Base-by-base conservation (phyloP, 1,140 invertebrate species). In the Drosophila mayri region DNA sequence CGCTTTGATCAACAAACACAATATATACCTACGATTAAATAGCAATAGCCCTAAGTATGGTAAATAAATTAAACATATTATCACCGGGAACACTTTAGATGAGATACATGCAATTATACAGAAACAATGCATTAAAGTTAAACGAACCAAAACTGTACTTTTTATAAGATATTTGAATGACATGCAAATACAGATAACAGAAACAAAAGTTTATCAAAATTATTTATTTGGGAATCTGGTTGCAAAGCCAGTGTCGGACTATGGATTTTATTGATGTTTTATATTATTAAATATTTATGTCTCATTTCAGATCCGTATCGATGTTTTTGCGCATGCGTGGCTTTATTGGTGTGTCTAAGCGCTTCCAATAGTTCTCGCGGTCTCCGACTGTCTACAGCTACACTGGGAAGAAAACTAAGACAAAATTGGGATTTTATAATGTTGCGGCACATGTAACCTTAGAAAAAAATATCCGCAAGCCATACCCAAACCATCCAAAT, bases 111-210 rank as follows among this genome's bases (percentile, higher is more conserved):
- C 77, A 71, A 59, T 59, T 70, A 77, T 81, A 86, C 72, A 66
- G 61, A 66, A 65, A 75, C 65, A 77, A 70, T 77, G 63, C 75
- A 77, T 77, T 70, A 49, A 78, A 71, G 54, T 84, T 88, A 71
- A 88, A 90, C 66, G 78, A 88, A 88, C 72, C 74, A 76, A 90
- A 88, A 90, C 66, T 90, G 76, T 77, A 90, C 68, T 84, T 88
- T 88, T 84, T 84, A 88, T 84, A 88, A 90, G 70, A 88, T 90
- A 90, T 88, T 86, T 84, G 63, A 86, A 87, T 86, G 75, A 70
- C 74, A 63, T 70, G 35, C 50, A 88, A 79, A 87, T 83, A 79
- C 79, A 80, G 57, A 64, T 59, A 76, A 67, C 62, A 71, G 37
- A 72, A 72, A 59, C 50, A 22, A 72, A 41, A 6, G 7, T 35